Evolutionary conservation across 2,797 vertebrate species (phyloP), one percentile per base, ranked within the genome.

Genomic region (Neostethus bicornis): DNA sequence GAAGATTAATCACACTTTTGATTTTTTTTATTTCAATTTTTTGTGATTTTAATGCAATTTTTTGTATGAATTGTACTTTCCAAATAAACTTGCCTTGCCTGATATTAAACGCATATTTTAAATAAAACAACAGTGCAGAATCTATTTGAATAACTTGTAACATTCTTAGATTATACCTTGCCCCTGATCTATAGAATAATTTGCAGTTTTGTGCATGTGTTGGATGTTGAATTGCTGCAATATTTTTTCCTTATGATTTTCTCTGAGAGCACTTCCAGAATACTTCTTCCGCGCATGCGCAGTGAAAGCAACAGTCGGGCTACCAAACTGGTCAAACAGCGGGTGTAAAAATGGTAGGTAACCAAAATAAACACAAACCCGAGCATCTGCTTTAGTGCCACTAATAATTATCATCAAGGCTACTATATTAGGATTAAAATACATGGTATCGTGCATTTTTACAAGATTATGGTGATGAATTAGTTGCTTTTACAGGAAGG

Each of bases 331-430:
- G 90, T 91, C 78, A 91, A 92, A 90, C 92, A 90, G 93, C 92
- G 91, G 91, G 92, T 90, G 93, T 93, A 91, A 95, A 95, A 93
- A 95, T 95, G 94, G 94, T 96, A 95, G 93, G 94, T 94, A 85
- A 90, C 75, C 87, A 87, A 90, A 90, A 89, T 88, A 90, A 91
- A 87, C 85, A 84, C 72, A 75, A 87, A 87, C 80, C 74, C 60
- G 21, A 77, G 20, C 70, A 31, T 23, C 54, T 77, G 34, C 42
- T 52, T 42, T 68, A 45, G 56, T 71, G 53, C 58, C 67, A 47
- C 1, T 21, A 20, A 12, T 62, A 60, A 68, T 72, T 23, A 39
- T 55, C 16, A 39, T n/a, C 16, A 54, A 1, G 12, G 31, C 37
- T 49, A 11, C 20, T 14, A 34, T 44, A 19, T 49, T 56, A 4